Base-by-base conservation (phyloP, 2,797 vertebrate species). In the Denticeps clupeoides region DNA sequence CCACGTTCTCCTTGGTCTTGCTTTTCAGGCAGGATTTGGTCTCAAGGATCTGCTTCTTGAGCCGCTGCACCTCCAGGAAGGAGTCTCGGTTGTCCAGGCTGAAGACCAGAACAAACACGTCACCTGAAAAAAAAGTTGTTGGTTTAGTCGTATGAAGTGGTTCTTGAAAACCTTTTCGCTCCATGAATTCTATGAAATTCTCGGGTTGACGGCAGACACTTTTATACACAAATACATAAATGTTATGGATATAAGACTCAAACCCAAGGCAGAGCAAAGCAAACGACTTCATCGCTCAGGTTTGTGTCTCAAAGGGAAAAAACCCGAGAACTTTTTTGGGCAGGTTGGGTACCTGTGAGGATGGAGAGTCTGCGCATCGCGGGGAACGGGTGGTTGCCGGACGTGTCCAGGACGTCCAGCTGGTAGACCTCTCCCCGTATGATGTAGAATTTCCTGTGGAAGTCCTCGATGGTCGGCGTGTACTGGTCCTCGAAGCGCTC, bases 361-460 rank as follows among this genome's bases (percentile, higher is more conserved):
- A 98, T 98, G 56, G 94, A 97, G 2, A 98, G 89, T 32, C 93
- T 89, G 66, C 93, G 81, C 89, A 97, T 97, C 53, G 94, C 94
- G 0, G 94, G 94, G 75, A 96, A 97, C 0, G 92, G 93, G 10
- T 96, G 91, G 59, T 97, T 93, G 51, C 94, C 93, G 0, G 94
- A 97, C 0, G 93, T 98, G 70, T 97, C 94, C 45, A 98, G 75
- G 64, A 98, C 95, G 74, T 98, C 94, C 3, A 98, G 82, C 73
- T 93, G 93, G 68, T 98, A 97, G 27, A 93, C 84, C 55, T 93
- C 89, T 1, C 93, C 93, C 0, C 88, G 87, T 77, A 97, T 97
- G 77, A 87, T 92, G 84, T 98, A 98, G 68, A 97, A 82, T 81
- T 98, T 98, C 78, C 93, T 84, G 80, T 98, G 94, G 71, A 98